A percentile compares a stretch with the other conserved stretches of the same genome.
phyloP scores from a whole-genome alignment of 2,888 invertebrate species.

The Candidula unifasciata region DNA sequence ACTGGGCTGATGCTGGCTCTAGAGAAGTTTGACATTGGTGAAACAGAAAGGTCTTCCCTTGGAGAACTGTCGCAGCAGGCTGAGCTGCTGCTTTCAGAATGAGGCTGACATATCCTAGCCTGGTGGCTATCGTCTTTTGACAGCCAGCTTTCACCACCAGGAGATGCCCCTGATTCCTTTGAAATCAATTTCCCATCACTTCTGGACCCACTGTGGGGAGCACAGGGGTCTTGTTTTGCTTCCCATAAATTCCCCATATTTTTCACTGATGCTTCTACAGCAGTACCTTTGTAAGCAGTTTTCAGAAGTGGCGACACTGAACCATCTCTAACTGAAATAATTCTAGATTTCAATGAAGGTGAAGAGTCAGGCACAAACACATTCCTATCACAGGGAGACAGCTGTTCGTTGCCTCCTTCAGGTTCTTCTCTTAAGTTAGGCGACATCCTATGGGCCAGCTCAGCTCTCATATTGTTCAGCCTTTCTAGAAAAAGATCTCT shows the following conservation, averaged over 20 bases:
- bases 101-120: background rate
- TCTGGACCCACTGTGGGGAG: background rate
- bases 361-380: background rate
- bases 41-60: conserved; percentile 47
- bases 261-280: background rate
- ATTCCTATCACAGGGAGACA: conserved; percentile 9
- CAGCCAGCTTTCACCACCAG: background rate
- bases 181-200: background rate
- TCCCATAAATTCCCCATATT: background rate
- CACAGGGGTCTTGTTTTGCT: background rate
- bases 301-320: background rate
- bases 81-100: background rate
- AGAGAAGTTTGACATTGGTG: conserved; percentile 52
- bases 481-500: conserved; percentile 68
- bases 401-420: conserved; percentile 69
- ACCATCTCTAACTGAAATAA: background rate
- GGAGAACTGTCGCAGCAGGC: conserved; percentile 28
- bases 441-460: conserved; percentile 69
- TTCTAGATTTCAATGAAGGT: background rate
- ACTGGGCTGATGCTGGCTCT: conserved; percentile 49
- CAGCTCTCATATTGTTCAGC: conserved; percentile 67
- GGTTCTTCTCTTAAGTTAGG: conserved; percentile 69
- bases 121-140: background rate
- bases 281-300: background rate
- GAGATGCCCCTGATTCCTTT: background rate